Percentiles rank a stretch among this genome's conserved stretches.
phyloP scores from a whole-genome alignment of 2,113 vertebrate genomes.

The Aleadryas rufinucha region DNA sequence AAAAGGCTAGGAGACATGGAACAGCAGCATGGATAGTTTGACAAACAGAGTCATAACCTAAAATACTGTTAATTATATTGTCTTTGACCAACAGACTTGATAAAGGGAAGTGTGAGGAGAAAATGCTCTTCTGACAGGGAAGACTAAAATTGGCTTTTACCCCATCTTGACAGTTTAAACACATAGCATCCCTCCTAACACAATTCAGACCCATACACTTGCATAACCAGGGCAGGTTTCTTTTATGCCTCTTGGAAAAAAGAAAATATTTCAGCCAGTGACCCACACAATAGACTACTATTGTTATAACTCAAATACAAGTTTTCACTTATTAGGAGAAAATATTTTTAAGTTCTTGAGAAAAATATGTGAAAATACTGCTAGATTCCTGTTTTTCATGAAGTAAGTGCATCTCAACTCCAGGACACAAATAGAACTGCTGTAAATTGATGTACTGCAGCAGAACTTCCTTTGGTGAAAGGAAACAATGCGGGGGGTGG shows the following conservation, averaged over 20 bases:
- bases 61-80: neutral
- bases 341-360: neutral
- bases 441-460: neutral
- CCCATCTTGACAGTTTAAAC: neutral
- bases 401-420: neutral
- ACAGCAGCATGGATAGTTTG: neutral
- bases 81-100: neutral
- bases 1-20: neutral
- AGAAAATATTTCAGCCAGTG: neutral
- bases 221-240: neutral
- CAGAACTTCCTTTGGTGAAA: neutral
- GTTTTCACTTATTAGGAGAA: neutral
- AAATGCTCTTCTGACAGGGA: neutral
- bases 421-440: neutral
- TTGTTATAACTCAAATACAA: neutral
- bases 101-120: neutral
- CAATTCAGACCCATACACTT: neutral
- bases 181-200: neutral
- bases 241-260: neutral
- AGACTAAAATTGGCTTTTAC: neutral
- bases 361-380: neutral
- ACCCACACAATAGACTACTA: neutral
- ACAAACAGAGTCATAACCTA: neutral
- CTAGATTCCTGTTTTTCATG: neutral
- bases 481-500: rapidly evolving